Evolutionary conservation across 2,113 vertebrate species (phyloP), one percentile per base, ranked within the genome.

Genomic region (Gallinago paraguaiae): DNA sequence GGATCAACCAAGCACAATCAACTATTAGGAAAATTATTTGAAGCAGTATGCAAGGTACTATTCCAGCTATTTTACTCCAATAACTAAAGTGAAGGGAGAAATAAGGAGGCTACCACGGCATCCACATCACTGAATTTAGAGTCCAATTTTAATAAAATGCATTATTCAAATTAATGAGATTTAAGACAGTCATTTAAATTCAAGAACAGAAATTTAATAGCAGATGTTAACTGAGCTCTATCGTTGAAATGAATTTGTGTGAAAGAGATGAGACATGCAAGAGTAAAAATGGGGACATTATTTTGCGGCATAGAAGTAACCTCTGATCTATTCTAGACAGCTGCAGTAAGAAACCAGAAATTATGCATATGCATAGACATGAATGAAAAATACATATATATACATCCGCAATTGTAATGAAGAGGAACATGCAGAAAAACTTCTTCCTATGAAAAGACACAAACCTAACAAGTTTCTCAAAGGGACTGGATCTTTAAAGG

Each of bases 91-190:
- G 33, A 82, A 78, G 28, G 30, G n/a, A 92, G 57, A 93, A 85
- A 67, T 45, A 54, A 91, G 69, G 70, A 88, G 65, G 24, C 19
- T 76, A 94, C 48, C 7, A 2, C 35, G 43, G 54, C 31, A 61
- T 10, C 4, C 23, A 81, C 6, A 75, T 59, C 2, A 8, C 65
- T 77, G 63, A 68, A 95, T 91, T 88, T 82, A 86, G 81, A 90
- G 46, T 59, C 35, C 17, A 43, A 75, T 92, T 95, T 93, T 86
- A 89, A 85, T 53, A 59, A 93, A 87, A 91, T 41, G n/a, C 37
- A 95, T 93, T 92, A 95, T 79, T 92, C 70, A 96, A 74, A 88
- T 83, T 92, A 96, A 95, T 92, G 70, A 82, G 80, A 92, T 72
- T 91, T 90, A 84, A 89, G 80, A 88, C 82, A 92, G 67, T 64